Percentiles rank a stretch among this genome's conserved stretches.
phyloP scores from a whole-genome alignment of 1,140 invertebrate species.

The Halictus rubicundus region DNA sequence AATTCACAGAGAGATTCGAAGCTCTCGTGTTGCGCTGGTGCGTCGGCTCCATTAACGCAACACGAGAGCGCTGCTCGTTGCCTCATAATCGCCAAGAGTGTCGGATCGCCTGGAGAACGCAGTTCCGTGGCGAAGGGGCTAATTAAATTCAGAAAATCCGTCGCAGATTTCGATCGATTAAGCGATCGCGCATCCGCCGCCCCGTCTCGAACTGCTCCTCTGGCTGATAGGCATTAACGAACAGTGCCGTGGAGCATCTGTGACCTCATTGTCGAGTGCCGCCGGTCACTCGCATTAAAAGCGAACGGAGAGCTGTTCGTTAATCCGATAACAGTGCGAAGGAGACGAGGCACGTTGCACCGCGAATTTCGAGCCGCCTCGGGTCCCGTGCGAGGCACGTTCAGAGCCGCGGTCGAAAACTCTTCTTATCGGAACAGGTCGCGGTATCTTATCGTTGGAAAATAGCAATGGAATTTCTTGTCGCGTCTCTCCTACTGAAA shows the following conservation, averaged over 20 bases:
- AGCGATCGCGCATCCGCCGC: neutral
- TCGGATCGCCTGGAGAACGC: neutral
- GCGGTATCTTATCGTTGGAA: slow-evolving; percentile 22
- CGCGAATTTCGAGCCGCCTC: slow-evolving; percentile 9
- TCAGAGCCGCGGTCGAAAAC: neutral
- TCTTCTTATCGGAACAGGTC: neutral
- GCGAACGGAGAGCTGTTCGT: slow-evolving; percentile 41
- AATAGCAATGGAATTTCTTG: slow-evolving; percentile 3
- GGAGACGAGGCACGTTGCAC: neutral
- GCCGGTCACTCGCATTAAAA: slow-evolving; percentile 52
- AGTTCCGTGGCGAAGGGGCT: neutral
- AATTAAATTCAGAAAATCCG: slow-evolving; percentile 15
- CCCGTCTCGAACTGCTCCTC: neutral
- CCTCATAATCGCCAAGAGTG: neutral
- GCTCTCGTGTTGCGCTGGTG: too few relatives aligned
- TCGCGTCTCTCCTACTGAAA: neutral
- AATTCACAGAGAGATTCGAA: too few relatives aligned
- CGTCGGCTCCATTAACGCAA: too few relatives aligned
- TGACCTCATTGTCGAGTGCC: slow-evolving; percentile 48
- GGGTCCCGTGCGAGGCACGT: too few relatives aligned
- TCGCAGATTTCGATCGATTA: slow-evolving; percentile 5
- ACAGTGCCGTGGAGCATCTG: slow-evolving; percentile 25
- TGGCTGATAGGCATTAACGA: slow-evolving; percentile 39
- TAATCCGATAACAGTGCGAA: slow-evolving; percentile 44
- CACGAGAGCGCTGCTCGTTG: neutral